Evolutionary conservation across 2,797 vertebrate species (phyloP).

Genomic region (Eutrigla gurnardus): DNA sequence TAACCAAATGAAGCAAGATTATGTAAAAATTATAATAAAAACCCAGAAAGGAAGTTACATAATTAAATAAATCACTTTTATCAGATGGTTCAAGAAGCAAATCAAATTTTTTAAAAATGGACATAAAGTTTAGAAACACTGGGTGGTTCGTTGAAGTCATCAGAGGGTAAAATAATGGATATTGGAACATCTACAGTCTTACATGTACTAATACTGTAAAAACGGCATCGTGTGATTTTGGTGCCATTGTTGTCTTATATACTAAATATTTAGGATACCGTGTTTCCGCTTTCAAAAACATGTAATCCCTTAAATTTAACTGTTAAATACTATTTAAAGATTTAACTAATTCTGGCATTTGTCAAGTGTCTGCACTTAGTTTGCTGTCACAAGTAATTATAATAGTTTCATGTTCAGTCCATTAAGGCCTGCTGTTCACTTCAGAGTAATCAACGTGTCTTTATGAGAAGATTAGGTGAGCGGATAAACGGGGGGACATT

Average conservation of each 20-base stretch:
- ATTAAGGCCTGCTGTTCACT: conserved; percentile 60
- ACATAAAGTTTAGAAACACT: not conserved
- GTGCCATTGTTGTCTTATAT: not conserved
- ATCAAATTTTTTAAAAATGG: not conserved
- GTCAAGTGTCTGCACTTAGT: conserved; percentile 38
- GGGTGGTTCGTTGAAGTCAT: not conserved
- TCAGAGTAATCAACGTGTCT: conserved; percentile 69
- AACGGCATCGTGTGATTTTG: not conserved
- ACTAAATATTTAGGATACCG: not conserved
- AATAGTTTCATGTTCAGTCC: conserved; percentile 60
- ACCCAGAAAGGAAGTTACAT: not conserved
- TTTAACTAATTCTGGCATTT: conserved; percentile 35
- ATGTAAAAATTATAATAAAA: not conserved
- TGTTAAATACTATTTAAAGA: conserved; percentile 5
- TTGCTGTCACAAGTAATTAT: conserved; percentile 49
- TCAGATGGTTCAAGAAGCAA: not conserved
- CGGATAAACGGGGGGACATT: conserved; percentile 57
- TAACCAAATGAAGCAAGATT: not conserved
- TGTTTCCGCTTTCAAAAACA: conserved; percentile 1
- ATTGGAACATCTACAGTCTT: not conserved
- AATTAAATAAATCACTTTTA: not conserved
- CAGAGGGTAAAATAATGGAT: not conserved
- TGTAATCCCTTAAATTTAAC: not conserved
- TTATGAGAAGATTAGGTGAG: conserved; percentile 63
- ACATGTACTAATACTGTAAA: not conserved